Percentiles rank a stretch among this genome's conserved stretches.
phyloP scores from a whole-genome alignment of 2,797 vertebrate species.

The Hirundo rustica region DNA sequence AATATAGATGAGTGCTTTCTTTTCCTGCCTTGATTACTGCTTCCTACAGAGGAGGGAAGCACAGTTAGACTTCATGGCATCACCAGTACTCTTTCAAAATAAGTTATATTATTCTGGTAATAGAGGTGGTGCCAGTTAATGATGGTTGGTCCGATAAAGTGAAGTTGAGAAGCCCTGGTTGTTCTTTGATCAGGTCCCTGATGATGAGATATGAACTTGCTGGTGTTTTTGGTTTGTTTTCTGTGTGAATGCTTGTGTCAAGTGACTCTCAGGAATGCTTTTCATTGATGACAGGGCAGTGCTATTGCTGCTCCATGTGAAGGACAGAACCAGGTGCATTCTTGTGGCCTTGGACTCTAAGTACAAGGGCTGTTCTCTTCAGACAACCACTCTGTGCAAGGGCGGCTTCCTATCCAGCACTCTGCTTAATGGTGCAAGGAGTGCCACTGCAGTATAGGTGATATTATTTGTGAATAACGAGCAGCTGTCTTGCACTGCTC shows the following conservation, averaged over 20 bases:
- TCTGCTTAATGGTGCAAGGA: not conserved
- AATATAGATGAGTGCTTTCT: not conserved
- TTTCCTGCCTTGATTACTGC: not conserved
- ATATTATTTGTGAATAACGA: not conserved
- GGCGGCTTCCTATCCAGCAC: not conserved
- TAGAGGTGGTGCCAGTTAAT: not conserved
- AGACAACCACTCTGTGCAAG: not conserved
- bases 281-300: not conserved
- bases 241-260: not conserved
- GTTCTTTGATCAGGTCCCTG: not conserved
- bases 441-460: not conserved
- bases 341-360: not conserved
- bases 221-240: not conserved
- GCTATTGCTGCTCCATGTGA: not conserved
- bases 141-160: not conserved
- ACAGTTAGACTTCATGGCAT: not conserved
- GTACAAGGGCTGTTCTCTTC: not conserved
- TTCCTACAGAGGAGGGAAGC: not conserved
- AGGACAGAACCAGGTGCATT: not conserved
- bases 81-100: not conserved
- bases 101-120: not conserved
- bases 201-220: not conserved
- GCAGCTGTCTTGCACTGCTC: not conserved
- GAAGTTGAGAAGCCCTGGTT: not conserved
- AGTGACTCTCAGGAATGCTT: not conserved